phyloP scores from a whole-genome alignment of 2,797 vertebrate genomes.

The Artibeus lituratus region DNA sequence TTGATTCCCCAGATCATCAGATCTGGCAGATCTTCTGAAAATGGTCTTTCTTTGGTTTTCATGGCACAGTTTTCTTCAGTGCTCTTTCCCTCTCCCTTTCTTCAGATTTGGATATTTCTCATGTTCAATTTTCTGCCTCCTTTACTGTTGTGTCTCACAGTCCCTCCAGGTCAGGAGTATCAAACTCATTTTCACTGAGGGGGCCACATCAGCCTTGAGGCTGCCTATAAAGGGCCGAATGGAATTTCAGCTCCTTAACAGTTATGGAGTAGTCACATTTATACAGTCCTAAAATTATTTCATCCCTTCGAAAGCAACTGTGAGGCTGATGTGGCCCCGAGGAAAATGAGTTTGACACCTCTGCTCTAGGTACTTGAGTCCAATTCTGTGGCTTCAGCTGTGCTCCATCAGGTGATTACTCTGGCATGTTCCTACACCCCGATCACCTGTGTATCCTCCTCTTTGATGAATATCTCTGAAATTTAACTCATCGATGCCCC shows the following conservation, averaged over 20 bases:
- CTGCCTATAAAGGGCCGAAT: no score
- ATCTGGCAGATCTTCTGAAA: not conserved
- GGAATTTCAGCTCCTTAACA: no score
- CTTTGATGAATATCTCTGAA: not conserved
- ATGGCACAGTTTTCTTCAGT: rapidly evolving
- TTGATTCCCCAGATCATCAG: not conserved
- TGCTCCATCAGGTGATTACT: not conserved
- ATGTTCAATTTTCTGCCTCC: not conserved
- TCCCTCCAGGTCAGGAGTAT: not conserved
- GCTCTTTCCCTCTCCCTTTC: not conserved
- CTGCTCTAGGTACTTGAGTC: not conserved
- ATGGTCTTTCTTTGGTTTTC: not conserved
- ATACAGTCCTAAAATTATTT: no score
- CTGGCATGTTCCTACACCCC: not conserved
- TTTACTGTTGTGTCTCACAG: not conserved
- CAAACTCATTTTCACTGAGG: no score
- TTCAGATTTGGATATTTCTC: not conserved
- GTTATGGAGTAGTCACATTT: no score
- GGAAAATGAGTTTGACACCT: no score
- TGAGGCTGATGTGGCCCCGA: no score
- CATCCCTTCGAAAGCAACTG: no score
- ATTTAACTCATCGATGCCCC: not conserved
- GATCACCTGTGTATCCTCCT: not conserved
- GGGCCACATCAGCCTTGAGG: no score
- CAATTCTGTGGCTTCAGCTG: not conserved